Percentiles rank a stretch among this genome's conserved stretches.
Evolutionary conservation across 64 coral and sea anemone genomes (phyloP).

Genomic region (Exaiptasia diaphana): DNA sequence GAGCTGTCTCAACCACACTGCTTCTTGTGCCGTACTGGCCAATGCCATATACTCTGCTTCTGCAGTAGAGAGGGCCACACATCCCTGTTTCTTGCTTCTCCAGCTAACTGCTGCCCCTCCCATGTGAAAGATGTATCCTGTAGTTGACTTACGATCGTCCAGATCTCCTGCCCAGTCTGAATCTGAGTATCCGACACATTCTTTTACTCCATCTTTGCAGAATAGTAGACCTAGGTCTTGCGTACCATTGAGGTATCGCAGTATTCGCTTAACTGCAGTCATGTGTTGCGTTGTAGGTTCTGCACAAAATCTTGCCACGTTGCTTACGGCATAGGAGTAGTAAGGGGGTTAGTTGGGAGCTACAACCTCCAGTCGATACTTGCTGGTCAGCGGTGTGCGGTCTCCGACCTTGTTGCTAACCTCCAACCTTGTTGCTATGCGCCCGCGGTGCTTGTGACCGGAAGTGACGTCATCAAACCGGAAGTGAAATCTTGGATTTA

Average conservation of each 20-base stretch:
- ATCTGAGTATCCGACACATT: conserved; percentile 66
- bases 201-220: neutral
- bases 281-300: conserved; percentile 55
- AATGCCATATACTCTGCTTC: conserved; percentile 50
- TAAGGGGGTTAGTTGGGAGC: neutral
- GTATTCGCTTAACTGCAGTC: conserved; percentile 38
- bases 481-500: too few species aligned
- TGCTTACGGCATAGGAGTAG: conserved; percentile 49
- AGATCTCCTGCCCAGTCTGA: conserved; percentile 67
- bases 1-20: conserved; percentile 58
- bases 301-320: conserved; percentile 37
- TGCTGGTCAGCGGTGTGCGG: too few species aligned
- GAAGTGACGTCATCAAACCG: too few species aligned
- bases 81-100: conserved; percentile 62
- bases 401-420: too few species aligned
- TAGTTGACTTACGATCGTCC: conserved; percentile 58
- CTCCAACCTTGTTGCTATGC: too few species aligned
- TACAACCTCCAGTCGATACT: too few species aligned
- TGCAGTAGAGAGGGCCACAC: conserved; percentile 52
- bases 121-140: conserved; percentile 60
- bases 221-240: conserved; percentile 37
- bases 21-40: conserved; percentile 43
- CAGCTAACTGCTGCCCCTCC: conserved; percentile 52
- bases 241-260: conserved; percentile 47
- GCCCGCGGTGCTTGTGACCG: too few species aligned